These are phyloP conservation scores for Ceratina calcarata DNA, from an alignment of 1,140 invertebrate genomes.

Conservation along the genomic window DNA sequence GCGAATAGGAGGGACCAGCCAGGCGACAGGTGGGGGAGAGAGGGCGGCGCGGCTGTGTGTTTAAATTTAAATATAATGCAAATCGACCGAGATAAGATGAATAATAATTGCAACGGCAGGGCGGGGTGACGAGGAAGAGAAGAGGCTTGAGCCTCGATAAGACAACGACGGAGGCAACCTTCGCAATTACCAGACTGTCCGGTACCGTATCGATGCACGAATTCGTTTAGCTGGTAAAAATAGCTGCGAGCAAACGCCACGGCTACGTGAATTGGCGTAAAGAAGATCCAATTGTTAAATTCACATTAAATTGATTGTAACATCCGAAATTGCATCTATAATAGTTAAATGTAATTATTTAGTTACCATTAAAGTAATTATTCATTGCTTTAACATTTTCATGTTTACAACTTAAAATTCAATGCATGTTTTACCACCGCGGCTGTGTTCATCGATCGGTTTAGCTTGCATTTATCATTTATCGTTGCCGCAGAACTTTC, in stretches of 20 bases:
- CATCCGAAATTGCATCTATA: too few relatives aligned
- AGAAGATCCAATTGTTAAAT: too few relatives aligned
- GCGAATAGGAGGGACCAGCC: conserved; percentile 51
- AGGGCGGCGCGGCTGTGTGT: conserved; percentile 56
- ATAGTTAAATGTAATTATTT: too few relatives aligned
- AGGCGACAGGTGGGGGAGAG: conserved; percentile 40
- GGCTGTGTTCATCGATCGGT: conserved; percentile 11
- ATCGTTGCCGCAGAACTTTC: conserved; percentile 42
- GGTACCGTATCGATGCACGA: neutral
- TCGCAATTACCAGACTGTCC: conserved; percentile 43
- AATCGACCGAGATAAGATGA: conserved; percentile 75
- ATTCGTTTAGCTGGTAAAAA: neutral
- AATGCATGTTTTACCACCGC: neutral
- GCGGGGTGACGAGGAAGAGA: conserved; percentile 20
- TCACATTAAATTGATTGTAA: too few relatives aligned
- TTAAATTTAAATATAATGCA: conserved; percentile 78
- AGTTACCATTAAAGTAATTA: too few relatives aligned
- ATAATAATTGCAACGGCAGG: conserved; percentile 70
- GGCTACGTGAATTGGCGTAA: too few relatives aligned
- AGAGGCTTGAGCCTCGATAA: conserved; percentile 52
- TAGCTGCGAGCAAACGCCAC: neutral
- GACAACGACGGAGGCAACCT: conserved; percentile 9
- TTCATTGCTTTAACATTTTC: too few relatives aligned
- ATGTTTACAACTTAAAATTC: too few relatives aligned
- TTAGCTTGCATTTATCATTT: conserved; percentile 33